phyloP scores from a whole-genome alignment of 2,113 vertebrate species.

The Columba livia region DNA sequence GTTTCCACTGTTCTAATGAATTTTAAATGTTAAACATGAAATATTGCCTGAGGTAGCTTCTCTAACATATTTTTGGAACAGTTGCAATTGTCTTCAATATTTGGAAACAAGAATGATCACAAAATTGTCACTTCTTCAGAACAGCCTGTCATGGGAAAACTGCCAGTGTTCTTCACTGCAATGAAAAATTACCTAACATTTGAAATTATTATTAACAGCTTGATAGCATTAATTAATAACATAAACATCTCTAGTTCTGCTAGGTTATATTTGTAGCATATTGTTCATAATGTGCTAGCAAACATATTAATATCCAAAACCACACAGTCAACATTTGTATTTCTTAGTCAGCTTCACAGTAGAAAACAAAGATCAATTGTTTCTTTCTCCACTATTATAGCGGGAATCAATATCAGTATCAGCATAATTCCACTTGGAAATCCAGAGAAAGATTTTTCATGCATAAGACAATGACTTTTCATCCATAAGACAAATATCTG shows the following conservation, averaged over 20 bases:
- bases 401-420: neutral
- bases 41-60: neutral
- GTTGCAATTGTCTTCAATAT: neutral
- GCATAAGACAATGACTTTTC: neutral
- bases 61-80: neutral
- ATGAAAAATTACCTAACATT: neutral
- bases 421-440: neutral
- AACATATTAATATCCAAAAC: neutral
- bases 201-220: neutral
- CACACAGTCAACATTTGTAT: neutral
- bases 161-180: neutral
- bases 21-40: conserved; percentile 1
- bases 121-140: neutral
- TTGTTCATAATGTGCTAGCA: neutral
- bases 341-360: neutral
- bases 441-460: neutral
- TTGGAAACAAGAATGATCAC: conserved; percentile 4
- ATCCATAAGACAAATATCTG: neutral
- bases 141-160: neutral
- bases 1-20: neutral
- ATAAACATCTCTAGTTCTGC: neutral
- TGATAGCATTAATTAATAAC: neutral
- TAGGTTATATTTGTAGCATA: neutral
- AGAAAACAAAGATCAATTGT: neutral
- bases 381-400: neutral